These are phyloP conservation scores for Caenorhabditis uteleia DNA, from an alignment of 2,888 invertebrate species.

Conservation along the genomic window DNA sequence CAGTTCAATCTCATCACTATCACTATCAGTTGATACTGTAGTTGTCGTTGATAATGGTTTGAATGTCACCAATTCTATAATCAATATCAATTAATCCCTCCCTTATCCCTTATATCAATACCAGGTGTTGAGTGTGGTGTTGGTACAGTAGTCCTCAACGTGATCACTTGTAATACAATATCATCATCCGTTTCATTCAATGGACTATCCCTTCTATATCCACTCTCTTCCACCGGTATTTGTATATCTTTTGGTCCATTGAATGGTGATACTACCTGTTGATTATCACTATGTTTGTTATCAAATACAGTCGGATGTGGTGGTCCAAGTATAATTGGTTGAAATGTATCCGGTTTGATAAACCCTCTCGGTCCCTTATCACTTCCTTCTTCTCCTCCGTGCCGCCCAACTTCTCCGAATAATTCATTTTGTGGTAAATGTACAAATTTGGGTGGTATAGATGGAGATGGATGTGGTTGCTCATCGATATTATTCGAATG, in stretches of 20 bases:
- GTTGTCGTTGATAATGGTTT: constrained; percentile 12
- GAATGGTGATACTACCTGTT: constrained; percentile 13
- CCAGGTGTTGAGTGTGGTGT: neutral
- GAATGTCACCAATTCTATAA: constrained; percentile 31
- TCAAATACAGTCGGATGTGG: constrained; percentile 27
- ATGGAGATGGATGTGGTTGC: neutral
- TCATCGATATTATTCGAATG: constrained; percentile 3
- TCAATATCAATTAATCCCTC: too few species aligned
- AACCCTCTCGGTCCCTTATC: constrained; percentile 3
- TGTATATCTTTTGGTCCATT: constrained; percentile 21
- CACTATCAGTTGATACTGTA: neutral
- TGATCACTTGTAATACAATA: constrained; percentile 27
- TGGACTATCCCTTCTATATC: constrained; percentile 42
- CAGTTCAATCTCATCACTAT: constrained; percentile 6
- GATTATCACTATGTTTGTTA: constrained; percentile 10
- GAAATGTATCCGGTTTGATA: constrained; percentile 23
- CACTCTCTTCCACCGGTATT: neutral
- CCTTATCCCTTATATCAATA: neutral
- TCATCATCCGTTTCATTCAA: constrained; percentile 45
- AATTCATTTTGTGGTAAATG: neutral
- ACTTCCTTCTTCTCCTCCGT: neutral
- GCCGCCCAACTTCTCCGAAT: neutral
- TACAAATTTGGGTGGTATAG: neutral
- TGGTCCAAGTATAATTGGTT: constrained; percentile 31
- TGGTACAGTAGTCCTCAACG: constrained; percentile 21